A percentile compares a stretch with the other conserved stretches of the same genome.
phyloP scores from a whole-genome alignment of 1,140 invertebrate genomes.

The Holotrichia oblita region DNA sequence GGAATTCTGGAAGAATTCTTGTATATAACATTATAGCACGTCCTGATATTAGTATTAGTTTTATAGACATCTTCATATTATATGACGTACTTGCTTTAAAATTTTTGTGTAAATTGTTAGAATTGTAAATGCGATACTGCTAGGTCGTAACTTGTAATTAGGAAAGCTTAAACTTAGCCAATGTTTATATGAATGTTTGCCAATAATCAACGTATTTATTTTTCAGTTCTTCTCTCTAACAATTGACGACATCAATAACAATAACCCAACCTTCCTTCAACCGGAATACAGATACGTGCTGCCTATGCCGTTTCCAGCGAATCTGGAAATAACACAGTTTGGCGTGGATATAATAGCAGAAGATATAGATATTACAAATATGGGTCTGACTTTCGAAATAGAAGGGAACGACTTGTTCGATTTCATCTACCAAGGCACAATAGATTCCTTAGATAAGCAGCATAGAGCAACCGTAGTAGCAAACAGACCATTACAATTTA shows the following conservation, averaged over 20 bases:
- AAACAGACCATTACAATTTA: not conserved
- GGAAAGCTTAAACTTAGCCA: too few species aligned
- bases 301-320: not conserved
- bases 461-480: not conserved
- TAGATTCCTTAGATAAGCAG: not conserved
- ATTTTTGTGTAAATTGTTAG: too few species aligned
- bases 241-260: not conserved
- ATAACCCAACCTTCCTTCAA: not conserved
- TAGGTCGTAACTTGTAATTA: too few species aligned
- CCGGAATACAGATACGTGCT: not conserved
- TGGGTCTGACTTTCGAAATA: not conserved
- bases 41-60: too few species aligned
- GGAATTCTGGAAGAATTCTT: too few species aligned
- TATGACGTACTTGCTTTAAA: too few species aligned
- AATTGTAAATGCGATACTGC: too few species aligned
- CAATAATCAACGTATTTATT: not conserved
- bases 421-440: not conserved
- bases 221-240: not conserved
- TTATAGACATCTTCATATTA: too few species aligned
- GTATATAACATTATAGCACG: too few species aligned
- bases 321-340: not conserved
- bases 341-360: not conserved
- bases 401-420: not conserved
- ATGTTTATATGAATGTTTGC: not conserved
- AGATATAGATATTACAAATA: conserved; percentile 24